Evolutionary conservation across 2,113 vertebrate genomes (phyloP).

Genomic region (Pluvianellus socialis): DNA sequence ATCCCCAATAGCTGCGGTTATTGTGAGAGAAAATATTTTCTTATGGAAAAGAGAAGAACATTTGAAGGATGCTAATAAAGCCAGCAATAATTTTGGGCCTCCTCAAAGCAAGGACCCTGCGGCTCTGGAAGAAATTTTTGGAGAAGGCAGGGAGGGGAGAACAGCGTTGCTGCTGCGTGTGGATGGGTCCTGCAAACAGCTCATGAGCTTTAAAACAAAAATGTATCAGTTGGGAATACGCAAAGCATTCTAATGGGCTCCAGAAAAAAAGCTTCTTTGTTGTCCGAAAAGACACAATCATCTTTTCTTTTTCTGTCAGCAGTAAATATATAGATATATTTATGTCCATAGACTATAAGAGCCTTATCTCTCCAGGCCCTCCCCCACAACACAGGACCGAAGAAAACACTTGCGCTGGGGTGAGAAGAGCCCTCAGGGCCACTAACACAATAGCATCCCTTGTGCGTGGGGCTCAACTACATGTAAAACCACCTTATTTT

Average conservation of each 20-base stretch:
- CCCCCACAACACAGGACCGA: background rate
- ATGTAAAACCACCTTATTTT: constrained; percentile 53
- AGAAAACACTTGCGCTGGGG: constrained; percentile 30
- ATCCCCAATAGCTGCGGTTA: constrained; percentile 30
- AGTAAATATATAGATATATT: constrained; percentile 18
- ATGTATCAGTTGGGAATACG: constrained; percentile 39
- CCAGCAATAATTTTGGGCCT: constrained; percentile 47
- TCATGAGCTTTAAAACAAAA: constrained; percentile 38
- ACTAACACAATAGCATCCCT: constrained; percentile 32
- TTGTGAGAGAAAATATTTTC: constrained; percentile 65
- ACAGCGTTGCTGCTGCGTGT: background rate
- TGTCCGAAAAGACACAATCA: constrained; percentile 44
- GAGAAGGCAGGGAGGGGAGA: background rate
- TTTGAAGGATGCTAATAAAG: constrained; percentile 54
- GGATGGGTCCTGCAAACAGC: background rate
- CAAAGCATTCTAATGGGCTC: constrained; percentile 32
- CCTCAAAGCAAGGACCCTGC: constrained; percentile 27
- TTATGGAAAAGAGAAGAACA: constrained; percentile 54
- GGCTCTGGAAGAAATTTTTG: constrained; percentile 3
- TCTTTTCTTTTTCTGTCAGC: constrained; percentile 57
- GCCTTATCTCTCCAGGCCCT: constrained; percentile 44
- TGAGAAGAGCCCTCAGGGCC: constrained; percentile 44
- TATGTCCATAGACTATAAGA: constrained; percentile 49
- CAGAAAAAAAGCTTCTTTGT: constrained; percentile 30
- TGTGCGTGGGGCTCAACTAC: background rate